phyloP scores from a whole-genome alignment of 1,140 invertebrate species.

The fruit fly (Drosophila melanogaster) region Release_6_plus_ISO1_MT NT_033779.5:5096001-5096500 shows the following conservation, averaged over 20 bases:
- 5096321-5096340: neutral
- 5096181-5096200: neutral
- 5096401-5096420: conserved; percentile 7
- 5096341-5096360: too few species aligned
- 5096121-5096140: too few species aligned
- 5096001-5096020: neutral
- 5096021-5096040: too few species aligned
- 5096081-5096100: too few species aligned
- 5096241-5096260: neutral
- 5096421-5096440: conserved; percentile 22
- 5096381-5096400: conserved; percentile 6
- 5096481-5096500: conserved; percentile 36
- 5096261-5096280: neutral
- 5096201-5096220: neutral
- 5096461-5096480: conserved; percentile 28
- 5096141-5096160: too few species aligned
- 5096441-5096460: conserved; percentile 40
- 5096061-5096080: too few species aligned
- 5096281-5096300: conserved; percentile 1
- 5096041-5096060: too few species aligned
- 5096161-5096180: too few species aligned
- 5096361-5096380: conserved; percentile 11
- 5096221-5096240: neutral
- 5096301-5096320: neutral
- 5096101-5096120: too few species aligned